phyloP scores from a whole-genome alignment of 2,888 invertebrate genomes.

The Scaptomyza flava region DNA sequence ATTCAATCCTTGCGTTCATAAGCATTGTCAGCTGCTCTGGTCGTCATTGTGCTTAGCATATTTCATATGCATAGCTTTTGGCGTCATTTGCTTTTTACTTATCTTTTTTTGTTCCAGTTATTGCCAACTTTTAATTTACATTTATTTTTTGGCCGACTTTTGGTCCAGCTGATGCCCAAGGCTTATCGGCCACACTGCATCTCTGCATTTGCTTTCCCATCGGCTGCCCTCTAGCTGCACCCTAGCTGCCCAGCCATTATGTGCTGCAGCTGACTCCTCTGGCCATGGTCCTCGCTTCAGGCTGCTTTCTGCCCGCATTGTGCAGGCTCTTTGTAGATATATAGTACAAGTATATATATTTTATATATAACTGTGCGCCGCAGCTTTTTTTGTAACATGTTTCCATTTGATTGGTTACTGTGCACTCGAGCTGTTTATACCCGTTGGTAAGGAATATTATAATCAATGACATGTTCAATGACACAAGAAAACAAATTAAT shows the following conservation, averaged over 20 bases:
- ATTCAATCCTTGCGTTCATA: constrained; percentile 34
- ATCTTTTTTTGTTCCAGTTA: constrained; percentile 20
- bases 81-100: constrained; percentile 24
- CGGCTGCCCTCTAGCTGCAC: background rate
- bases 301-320: constrained; percentile 53
- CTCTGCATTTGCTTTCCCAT: background rate
- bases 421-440: constrained; percentile 4
- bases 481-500: background rate
- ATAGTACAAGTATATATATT: constrained; percentile 9
- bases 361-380: constrained; percentile 14
- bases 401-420: constrained; percentile 63
- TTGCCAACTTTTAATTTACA: constrained; percentile 70
- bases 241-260: constrained; percentile 22
- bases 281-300: constrained; percentile 1
- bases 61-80: constrained; percentile 27
- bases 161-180: constrained; percentile 36
- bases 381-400: constrained; percentile 52
- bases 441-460: background rate
- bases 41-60: constrained; percentile 4
- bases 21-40: constrained; percentile 20
- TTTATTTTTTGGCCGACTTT: constrained; percentile 65
- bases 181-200: constrained; percentile 47
- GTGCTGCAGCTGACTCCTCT: constrained; percentile 29
- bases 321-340: constrained; percentile 45
- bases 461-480: constrained; percentile 1